phyloP scores from a whole-genome alignment of 2,113 vertebrate genomes.

The Excalfactoria chinensis region DNA sequence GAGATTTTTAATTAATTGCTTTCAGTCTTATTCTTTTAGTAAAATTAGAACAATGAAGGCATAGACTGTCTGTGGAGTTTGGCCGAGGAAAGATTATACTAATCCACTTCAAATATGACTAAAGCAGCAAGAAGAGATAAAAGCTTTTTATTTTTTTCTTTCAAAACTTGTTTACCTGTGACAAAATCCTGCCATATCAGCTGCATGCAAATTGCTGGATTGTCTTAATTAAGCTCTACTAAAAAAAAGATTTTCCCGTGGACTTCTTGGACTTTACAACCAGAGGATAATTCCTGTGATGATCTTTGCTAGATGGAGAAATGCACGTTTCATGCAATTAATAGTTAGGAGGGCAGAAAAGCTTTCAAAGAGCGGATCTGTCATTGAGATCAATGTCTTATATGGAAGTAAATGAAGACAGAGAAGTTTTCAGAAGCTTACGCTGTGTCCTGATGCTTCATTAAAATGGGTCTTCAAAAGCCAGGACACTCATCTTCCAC shows the following conservation, averaged over 20 bases:
- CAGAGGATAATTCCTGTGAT: not conserved
- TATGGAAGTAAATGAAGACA: not conserved
- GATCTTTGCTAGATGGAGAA: not conserved
- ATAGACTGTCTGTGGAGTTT: constrained; percentile 29
- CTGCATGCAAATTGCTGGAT: not conserved
- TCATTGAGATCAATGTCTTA: not conserved
- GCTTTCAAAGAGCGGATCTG: not conserved
- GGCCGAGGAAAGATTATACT: constrained; percentile 13
- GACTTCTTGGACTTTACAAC: not conserved
- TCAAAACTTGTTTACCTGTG: constrained; percentile 46
- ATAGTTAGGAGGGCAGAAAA: not conserved
- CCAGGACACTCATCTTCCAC: not conserved
- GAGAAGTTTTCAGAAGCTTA: not conserved
- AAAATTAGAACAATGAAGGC: constrained; percentile 39
- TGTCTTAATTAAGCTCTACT: not conserved
- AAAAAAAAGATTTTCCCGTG: not conserved
- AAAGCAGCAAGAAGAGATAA: constrained; percentile 45
- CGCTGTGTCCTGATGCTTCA: not conserved
- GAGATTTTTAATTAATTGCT: constrained; percentile 50
- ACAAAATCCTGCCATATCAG: constrained; percentile 26
- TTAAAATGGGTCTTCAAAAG: constrained; percentile 5
- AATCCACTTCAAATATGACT: constrained; percentile 41
- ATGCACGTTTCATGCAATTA: not conserved
- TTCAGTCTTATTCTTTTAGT: constrained; percentile 24
- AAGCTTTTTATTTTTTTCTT: not conserved